Percentiles rank a stretch among this genome's conserved stretches.
Evolutionary conservation across 2,113 vertebrate species (phyloP).

Genomic region (Hypocryptadius cinnamomeus): DNA sequence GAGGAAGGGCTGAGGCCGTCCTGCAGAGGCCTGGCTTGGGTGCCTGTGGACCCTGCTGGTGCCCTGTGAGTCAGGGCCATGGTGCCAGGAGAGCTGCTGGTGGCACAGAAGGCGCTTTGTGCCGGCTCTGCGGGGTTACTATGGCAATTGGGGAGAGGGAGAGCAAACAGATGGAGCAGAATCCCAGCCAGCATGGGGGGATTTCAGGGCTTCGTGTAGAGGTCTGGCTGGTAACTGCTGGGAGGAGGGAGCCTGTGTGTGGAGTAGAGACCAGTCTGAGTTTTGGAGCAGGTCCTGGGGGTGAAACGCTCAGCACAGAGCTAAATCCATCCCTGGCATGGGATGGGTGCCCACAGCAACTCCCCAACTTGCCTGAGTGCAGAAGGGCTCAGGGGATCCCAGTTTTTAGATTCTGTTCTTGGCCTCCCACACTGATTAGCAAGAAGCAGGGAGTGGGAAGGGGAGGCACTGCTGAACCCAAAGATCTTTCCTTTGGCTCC

Average conservation of each 20-base stretch:
- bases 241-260: fast-evolving
- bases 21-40: neutral
- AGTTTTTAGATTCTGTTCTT: neutral
- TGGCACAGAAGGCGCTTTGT: conserved; percentile 55
- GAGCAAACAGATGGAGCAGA: conserved; percentile 14
- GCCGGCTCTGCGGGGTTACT: neutral
- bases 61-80: neutral
- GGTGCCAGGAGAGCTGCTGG: neutral
- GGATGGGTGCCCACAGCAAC: neutral
- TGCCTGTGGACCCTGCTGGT: neutral
- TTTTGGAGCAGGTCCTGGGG: neutral
- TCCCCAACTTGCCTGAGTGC: neutral
- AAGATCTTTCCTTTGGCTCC: neutral
- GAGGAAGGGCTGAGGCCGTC: neutral
- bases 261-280: neutral
- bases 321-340: neutral
- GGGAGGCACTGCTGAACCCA: neutral
- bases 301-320: fast-evolving
- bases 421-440: fast-evolving
- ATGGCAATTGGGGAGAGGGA: conserved; percentile 39
- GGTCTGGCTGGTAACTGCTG: neutral
- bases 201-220: neutral
- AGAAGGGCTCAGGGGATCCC: neutral
- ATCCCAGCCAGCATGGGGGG: neutral
- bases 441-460: neutral